Percentiles rank a stretch among this genome's conserved stretches.
Evolutionary conservation across 37 sponge, comb jelly and placozoan species (phyloP).

Genomic region (Aphrocallistes beatrix): DNA sequence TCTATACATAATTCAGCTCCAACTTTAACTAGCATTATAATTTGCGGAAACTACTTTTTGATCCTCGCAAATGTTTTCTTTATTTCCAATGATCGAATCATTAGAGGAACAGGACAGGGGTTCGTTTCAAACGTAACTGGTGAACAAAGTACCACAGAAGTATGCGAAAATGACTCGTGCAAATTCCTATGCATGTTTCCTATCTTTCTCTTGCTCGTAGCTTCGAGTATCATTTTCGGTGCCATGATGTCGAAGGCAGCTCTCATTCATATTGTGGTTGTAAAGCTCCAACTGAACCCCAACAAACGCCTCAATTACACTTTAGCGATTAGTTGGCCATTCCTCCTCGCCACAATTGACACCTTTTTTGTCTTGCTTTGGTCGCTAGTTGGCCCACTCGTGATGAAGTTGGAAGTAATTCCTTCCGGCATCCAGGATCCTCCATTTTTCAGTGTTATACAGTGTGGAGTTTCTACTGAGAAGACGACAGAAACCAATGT

Average conservation of each 20-base stretch:
- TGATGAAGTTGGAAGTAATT: background rate
- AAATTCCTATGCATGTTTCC: background rate
- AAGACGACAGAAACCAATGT: background rate
- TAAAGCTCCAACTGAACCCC: background rate
- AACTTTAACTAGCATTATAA: background rate
- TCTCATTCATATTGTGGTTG: background rate
- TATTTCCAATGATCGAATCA: background rate
- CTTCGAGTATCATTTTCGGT: background rate
- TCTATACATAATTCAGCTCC: background rate
- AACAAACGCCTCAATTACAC: background rate
- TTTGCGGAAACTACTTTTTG: background rate
- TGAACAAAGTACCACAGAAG: background rate
- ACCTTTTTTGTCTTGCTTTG: background rate
- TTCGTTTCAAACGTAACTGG: background rate
- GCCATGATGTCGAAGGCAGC: background rate
- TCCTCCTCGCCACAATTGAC: background rate
- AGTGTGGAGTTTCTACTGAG: background rate
- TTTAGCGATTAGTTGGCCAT: background rate
- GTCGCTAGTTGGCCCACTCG: background rate
- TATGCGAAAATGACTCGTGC: background rate
- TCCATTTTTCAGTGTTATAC: background rate
- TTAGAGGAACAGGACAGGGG: background rate
- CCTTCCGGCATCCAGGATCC: background rate
- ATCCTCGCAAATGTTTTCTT: background rate
- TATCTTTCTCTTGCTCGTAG: background rate